Evolutionary conservation across 2,797 vertebrate species (phyloP), one percentile per base, ranked within the genome.

Genomic region (Coregonus sp.): DNA sequence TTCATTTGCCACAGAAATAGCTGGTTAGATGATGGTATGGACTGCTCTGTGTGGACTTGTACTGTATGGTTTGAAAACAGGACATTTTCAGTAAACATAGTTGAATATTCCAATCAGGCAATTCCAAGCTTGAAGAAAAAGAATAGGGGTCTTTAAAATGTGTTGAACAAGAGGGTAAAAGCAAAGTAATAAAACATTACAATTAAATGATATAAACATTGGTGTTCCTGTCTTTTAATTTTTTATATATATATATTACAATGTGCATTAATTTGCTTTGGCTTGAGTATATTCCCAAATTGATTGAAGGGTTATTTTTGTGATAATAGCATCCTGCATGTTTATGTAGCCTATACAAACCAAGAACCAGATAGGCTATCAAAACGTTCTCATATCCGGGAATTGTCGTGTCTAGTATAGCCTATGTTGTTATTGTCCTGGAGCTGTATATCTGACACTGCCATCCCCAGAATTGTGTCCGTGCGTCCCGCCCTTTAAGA

Each of bases 181-280:
- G 91, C 88, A 81, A 93, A 91, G 86, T 88, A 81, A 90, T 92
- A 94, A 92, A 89, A 52, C 87, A 90, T 88, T 84, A 90, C 7
- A 84, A 94, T 94, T 95, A 94, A 95, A 94, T 93, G 92, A 91
- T 93, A 94, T 94, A 86, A 93, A 93, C 89, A 92, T 87, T 84
- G 12, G 71, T 83, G 77, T 88, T 76, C 54, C 54, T 33, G 83
- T 89, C 77, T 84, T 88, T 70, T 25, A 25, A 82, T 87, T 87
- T 87, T 40, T 9, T 47, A 14, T 20, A 31, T 29, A 29, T 31
- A 14, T 33, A 33, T 14, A 33, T 31, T 33, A 33, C 15, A 16
- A 14, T 31, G 9, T 31, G 61, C 25, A 56, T n/a, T 67, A 33
- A 67, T 2, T 14, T 33, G 65, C 31, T 25, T 31, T 15, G 14